Percentiles rank a stretch among this genome's conserved stretches.
These are phyloP conservation scores for Nemoura dubitans DNA, from an alignment of 2,888 invertebrate species.

Conservation along the genomic window DNA sequence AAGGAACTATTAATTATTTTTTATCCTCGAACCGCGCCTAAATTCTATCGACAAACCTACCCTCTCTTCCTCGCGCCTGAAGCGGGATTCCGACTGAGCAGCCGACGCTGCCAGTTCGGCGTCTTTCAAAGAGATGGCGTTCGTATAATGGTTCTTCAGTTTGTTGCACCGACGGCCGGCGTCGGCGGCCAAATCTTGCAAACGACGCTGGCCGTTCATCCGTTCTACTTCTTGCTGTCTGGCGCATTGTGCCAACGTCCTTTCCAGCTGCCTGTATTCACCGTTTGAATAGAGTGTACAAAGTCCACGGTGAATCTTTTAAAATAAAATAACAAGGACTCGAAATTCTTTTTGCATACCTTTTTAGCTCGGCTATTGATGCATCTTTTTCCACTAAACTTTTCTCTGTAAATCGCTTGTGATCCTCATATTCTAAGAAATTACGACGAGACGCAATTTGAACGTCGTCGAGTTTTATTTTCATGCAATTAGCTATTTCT, in stretches of 20 bases:
- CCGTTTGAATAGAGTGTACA: background rate
- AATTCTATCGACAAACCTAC: constrained; percentile 19
- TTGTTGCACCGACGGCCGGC: background rate
- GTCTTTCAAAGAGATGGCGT: constrained; percentile 31
- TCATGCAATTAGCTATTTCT: background rate
- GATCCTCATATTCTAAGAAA: constrained; percentile 20
- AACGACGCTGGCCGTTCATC: background rate
- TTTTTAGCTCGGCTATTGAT: background rate
- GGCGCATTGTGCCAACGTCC: background rate
- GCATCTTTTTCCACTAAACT: background rate
- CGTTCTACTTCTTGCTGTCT: background rate
- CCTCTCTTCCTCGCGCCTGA: background rate
- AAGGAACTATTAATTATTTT: background rate
- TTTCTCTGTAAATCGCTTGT: background rate
- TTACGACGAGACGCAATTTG: background rate
- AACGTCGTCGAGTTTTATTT: constrained; percentile 25
- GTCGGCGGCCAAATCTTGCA: constrained; percentile 8
- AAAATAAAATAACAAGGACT: no score
- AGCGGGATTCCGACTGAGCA: background rate
- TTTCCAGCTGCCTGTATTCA: background rate
- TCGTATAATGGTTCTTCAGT: background rate
- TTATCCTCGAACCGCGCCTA: background rate
- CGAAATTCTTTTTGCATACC: background rate
- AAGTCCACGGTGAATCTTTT: background rate
- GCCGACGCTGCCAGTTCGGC: background rate